Percentiles rank a stretch among this genome's conserved stretches.
These are phyloP conservation scores for Magallana gigas DNA, from an alignment of 1,140 invertebrate genomes.

Conservation along the genomic window DNA sequence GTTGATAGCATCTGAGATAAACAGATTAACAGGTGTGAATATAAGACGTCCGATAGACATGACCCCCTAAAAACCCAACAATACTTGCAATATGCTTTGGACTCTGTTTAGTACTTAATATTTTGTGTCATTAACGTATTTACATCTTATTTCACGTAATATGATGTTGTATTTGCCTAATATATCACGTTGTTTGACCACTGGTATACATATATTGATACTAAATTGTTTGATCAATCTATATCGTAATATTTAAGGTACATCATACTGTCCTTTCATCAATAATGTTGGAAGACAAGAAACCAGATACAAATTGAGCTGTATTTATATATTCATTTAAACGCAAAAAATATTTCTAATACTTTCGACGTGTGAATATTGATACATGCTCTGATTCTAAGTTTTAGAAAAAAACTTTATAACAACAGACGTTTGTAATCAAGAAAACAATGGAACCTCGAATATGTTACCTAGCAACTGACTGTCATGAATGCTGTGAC, in stretches of 20 bases:
- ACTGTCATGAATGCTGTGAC: background rate
- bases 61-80: background rate
- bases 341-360: too few relatives aligned
- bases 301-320: too few relatives aligned
- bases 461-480: constrained; percentile 2
- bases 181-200: too few relatives aligned
- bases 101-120: background rate
- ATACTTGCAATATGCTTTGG: background rate
- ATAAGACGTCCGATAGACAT: background rate
- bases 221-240: too few relatives aligned
- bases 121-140: background rate
- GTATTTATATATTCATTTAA: too few relatives aligned
- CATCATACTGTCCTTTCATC: too few relatives aligned
- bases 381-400: background rate
- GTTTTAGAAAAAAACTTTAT: background rate
- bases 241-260: too few relatives aligned
- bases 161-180: too few relatives aligned
- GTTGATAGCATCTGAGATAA: background rate
- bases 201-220: too few relatives aligned
- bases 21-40: background rate
- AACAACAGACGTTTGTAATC: background rate
- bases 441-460: background rate
- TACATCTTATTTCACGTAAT: too few relatives aligned
- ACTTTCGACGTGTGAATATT: too few relatives aligned
- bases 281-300: too few relatives aligned